Base-by-base conservation (phyloP, 2,113 vertebrate species). In the Urocitellus parryii region DNA sequence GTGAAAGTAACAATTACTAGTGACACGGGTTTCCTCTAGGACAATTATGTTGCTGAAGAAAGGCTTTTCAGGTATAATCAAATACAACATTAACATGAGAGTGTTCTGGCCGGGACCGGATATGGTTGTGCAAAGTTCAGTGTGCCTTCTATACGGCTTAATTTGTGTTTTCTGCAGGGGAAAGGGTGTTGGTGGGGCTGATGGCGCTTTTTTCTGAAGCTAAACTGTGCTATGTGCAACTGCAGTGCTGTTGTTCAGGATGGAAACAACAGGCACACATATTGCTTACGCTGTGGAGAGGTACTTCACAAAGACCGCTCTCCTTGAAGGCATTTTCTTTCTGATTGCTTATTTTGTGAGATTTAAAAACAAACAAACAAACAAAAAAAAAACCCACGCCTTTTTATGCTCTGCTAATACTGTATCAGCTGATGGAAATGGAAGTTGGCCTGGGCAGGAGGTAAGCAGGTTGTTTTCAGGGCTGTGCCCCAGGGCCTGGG, bases 391-490 rank as follows among this genome's bases (percentile, higher is more conserved):
- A 32, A 67, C n/a, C n/a, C n/a, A 29, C 63, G 22, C 24, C 24
- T 24, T 61, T 25, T 27, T 63, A 63, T 27, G 61, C 25, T n/a
- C 34, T 70, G 67, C 34, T 70, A n/a, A 70, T 7, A 6, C 32
- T n/a, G 17, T 91, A 83, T 91, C 70, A 97, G 92, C 96, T 27
- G 74, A 86, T 4, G 95, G 88, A 95, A 96, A 96, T 90, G 95
- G 97, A 96, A 95, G 95, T 94, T 94, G 89, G 84, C 94, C 85
- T 0, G 29, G 83, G 93, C 92, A 96, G 92, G 96, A 97, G 97
- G 97, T 92, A 96, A 97, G 96, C 94, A 95, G 97, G 91, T 92
- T 97, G 96, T 97, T 98, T 92, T 96, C 86, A 65, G 68, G 14
- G 53, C 92, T 74, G 78, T 77, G 90, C 92, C 73, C 83, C 9